Evolutionary conservation across 2,888 invertebrate species (phyloP), one percentile per base, ranked within the genome.

Genomic region (Eucera pruinosa): DNA sequence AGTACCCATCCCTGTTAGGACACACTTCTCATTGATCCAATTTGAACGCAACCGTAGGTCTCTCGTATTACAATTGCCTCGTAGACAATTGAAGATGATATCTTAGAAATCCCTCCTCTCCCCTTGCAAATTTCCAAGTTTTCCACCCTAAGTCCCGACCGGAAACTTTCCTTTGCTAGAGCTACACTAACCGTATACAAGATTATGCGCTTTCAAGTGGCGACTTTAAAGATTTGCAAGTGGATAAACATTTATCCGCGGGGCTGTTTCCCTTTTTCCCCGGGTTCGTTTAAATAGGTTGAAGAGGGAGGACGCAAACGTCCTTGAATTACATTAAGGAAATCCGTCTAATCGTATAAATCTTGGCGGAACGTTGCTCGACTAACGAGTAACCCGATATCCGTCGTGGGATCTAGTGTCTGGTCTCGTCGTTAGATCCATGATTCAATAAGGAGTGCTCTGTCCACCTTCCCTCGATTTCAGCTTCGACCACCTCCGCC

Each of bases 331-430:
- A 76, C 78, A 83, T 80, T 72, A 80, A 79, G 73, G 66, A 77
- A 86, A 83, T 87, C 80, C 72, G 68, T 58, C 47, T 84, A 88
- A 87, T 88, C 84, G 79, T 81, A 88, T 87, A 88, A 88, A 88
- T 88, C 88, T 84, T 83, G 67, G 52, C 58, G 68, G 36, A 58
- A 68, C 57, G 75, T 20, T 54, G 67, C 58, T 73, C 81, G 69
- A 78, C 83, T 88, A 86, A 87, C 84, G 85, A 85, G 86, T 84
- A 85, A 87, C 80, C 78, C 73, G 87, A 89, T 88, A 89, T 88
- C 82, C 78, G 78, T 75, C 80, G 71, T 54, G 80, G 80, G 84
- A 87, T 88, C 87, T 82, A 83, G 81, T 83, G 80, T 84, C 83
- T 82, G 73, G 82, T 82, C 80, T 78, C 78, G 69, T 85, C 84